Conservation (phyloP, 2,113 vertebrate genomes). For the Percina caprodes region DNA sequence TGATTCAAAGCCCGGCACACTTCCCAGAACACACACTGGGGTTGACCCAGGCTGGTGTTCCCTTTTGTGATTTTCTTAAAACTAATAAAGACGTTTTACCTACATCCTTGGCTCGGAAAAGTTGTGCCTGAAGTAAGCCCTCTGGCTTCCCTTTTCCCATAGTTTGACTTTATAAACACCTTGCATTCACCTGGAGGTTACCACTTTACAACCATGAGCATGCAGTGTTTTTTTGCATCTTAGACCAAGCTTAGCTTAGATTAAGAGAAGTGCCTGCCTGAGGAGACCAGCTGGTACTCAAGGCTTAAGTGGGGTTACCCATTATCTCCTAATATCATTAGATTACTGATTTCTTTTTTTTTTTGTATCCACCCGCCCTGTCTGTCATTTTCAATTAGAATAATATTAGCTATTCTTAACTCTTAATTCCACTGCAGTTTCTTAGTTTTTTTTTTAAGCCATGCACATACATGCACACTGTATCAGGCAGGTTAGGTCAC, state of each 20-base stretch:
- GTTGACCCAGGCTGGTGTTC: too few species aligned
- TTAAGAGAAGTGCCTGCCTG: background rate
- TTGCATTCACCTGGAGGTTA: too few species aligned
- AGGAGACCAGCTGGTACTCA: background rate
- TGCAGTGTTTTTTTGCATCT: too few species aligned
- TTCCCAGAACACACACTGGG: too few species aligned
- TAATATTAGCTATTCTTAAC: background rate
- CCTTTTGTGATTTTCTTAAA: too few species aligned
- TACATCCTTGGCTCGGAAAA: too few species aligned
- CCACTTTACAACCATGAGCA: too few species aligned
- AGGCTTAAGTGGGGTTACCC: background rate
- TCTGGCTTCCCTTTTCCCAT: too few species aligned
- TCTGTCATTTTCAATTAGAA: background rate
- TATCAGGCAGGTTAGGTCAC: slow-evolving; percentile 5
- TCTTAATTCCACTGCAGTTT: background rate
- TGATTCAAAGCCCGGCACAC: too few species aligned
- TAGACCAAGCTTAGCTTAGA: background rate
- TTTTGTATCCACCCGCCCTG: background rate
- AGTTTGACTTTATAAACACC: too few species aligned
- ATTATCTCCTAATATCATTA: background rate
- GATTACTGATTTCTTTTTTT: background rate
- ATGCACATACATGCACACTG: background rate
- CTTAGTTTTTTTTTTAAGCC: background rate
- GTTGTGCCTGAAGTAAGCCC: too few species aligned
- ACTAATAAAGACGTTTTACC: too few species aligned